Conservation (phyloP, 2,797 vertebrate species). For the Hemibagrus guttatus region DNA sequence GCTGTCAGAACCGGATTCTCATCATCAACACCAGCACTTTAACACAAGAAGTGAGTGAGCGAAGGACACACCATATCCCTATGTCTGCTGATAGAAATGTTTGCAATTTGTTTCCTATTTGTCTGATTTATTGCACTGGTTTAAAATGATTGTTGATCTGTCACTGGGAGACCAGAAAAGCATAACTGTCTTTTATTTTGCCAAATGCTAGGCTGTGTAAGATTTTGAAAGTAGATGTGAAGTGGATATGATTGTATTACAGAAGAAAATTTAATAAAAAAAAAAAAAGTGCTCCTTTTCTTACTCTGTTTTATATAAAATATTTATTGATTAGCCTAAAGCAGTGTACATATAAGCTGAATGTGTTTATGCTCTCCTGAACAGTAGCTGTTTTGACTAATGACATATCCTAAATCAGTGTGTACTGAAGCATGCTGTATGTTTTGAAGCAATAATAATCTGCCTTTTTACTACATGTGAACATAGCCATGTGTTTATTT, state of each 20-base stretch:
- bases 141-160: neutral
- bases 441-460: neutral
- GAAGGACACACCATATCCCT: neutral
- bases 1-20: conserved; percentile 90
- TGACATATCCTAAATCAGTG: no score
- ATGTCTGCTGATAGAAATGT: neutral
- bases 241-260: neutral
- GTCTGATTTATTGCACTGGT: neutral
- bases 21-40: conserved; percentile 85
- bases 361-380: neutral
- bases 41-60: conserved; percentile 83
- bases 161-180: neutral
- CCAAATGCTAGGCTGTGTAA: no score
- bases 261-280: neutral
- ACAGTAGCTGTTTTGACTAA: neutral
- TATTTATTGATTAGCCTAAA: neutral
- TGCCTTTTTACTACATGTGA: neutral
- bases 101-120: neutral
- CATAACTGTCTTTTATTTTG: neutral
- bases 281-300: neutral
- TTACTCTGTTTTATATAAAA: neutral
- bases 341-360: neutral
- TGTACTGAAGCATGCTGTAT: neutral
- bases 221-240: neutral
- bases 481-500: neutral